Percentiles rank a stretch among this genome's conserved stretches.
phyloP scores from a whole-genome alignment of 1,140 invertebrate genomes.

The Anadara kagoshimensis region DNA sequence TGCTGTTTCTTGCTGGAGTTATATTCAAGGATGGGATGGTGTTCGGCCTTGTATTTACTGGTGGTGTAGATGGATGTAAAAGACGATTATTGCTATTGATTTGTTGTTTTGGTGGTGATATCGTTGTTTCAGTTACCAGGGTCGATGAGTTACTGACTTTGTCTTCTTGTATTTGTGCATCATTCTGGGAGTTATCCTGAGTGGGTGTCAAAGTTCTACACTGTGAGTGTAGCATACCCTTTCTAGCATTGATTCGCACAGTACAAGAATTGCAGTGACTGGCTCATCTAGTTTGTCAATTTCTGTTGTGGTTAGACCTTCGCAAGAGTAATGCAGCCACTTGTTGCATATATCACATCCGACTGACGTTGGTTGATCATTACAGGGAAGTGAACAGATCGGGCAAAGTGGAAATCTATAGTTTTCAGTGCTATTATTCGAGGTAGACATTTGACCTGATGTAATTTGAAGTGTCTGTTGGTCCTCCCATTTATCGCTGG shows the following conservation, averaged over 20 bases:
- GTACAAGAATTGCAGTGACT: not conserved
- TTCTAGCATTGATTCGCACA: conserved; percentile 1
- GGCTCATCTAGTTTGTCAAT: too few species aligned
- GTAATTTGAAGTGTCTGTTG: not conserved
- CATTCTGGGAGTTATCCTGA: not conserved
- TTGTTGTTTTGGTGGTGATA: not conserved
- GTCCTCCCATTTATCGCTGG: not conserved
- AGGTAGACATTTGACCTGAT: not conserved
- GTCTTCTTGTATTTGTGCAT: not conserved
- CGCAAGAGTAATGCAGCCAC: too few species aligned
- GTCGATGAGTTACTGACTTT: not conserved
- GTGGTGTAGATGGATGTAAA: not conserved
- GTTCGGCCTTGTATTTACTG: not conserved
- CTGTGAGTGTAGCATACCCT: not conserved
- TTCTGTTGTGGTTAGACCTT: too few species aligned
- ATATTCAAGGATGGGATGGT: conserved; percentile 6
- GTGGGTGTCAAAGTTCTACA: not conserved
- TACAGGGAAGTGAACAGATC: not conserved
- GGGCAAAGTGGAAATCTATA: not conserved
- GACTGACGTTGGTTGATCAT: conserved; percentile 3
- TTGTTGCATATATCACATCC: too few species aligned
- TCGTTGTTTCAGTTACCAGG: not conserved
- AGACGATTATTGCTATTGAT: not conserved
- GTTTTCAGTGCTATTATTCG: not conserved
- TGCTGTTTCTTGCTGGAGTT: not conserved